These are phyloP conservation scores for Proteles cristata DNA, from an alignment of 2,113 vertebrate genomes.

Conservation along the genomic window DNA sequence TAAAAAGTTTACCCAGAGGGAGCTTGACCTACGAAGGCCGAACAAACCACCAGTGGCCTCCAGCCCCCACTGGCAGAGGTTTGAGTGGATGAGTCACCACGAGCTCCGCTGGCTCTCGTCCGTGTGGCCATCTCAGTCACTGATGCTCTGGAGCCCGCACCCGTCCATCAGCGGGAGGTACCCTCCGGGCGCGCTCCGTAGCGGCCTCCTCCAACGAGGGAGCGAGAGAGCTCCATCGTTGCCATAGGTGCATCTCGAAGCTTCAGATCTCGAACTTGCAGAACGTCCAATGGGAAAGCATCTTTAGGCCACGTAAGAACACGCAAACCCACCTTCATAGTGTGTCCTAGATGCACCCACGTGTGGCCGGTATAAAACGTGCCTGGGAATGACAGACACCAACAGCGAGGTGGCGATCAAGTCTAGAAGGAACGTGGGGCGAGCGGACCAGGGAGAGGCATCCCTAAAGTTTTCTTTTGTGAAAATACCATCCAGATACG, in stretches of 20 bases:
- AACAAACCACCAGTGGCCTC: not conserved
- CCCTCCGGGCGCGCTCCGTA: rapidly evolving
- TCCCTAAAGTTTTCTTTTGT: not conserved
- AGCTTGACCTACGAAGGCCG: not conserved
- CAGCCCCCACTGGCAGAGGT: rapidly evolving
- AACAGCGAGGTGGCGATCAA: not conserved
- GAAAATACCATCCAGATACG: not conserved
- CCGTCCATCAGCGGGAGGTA: rapidly evolving
- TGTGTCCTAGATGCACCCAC: not conserved
- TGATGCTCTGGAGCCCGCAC: not conserved
- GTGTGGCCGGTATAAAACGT: not conserved
- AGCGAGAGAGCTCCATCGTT: not conserved
- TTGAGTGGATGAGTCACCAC: not conserved
- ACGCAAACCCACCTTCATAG: rapidly evolving
- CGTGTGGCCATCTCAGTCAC: rapidly evolving
- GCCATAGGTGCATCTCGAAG: not conserved
- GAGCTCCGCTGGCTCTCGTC: not conserved
- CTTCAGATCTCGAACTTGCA: not conserved
- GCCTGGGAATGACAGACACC: not conserved
- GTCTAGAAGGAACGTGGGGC: not conserved
- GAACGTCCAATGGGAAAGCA: not conserved
- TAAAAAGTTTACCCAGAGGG: not conserved
- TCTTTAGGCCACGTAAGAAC: not conserved
- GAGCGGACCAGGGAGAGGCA: rapidly evolving
- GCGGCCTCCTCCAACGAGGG: rapidly evolving